These are phyloP conservation scores for Malurus cyaneus DNA, from an alignment of 2,113 vertebrate genomes.

Conservation along the genomic window DNA sequence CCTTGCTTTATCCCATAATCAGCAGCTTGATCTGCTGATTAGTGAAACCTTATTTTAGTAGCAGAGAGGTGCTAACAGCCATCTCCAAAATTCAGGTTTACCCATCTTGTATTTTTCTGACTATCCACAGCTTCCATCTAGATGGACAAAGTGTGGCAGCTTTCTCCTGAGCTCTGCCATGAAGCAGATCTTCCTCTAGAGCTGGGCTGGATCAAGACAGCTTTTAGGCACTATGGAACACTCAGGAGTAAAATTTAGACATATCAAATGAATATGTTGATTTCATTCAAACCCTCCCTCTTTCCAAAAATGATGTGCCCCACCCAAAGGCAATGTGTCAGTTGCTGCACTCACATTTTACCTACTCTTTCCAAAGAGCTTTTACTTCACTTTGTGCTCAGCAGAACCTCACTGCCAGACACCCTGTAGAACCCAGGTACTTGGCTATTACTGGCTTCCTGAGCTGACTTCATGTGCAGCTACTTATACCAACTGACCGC, in stretches of 20 bases:
- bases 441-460: background rate
- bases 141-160: background rate
- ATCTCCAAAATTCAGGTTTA: background rate
- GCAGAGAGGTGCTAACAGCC: background rate
- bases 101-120: background rate
- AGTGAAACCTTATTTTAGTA: background rate
- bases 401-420: background rate
- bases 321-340: background rate
- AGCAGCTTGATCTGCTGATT: background rate
- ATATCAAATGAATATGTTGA: background rate
- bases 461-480: background rate
- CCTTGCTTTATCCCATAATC: conserved; percentile 10
- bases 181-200: background rate
- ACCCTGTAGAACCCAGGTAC: background rate
- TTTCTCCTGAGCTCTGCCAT: background rate
- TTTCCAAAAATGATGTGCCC: background rate
- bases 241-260: background rate
- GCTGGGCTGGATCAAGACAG: background rate
- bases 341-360: background rate
- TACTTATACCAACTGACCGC: fast-evolving
- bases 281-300: background rate
- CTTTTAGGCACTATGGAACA: background rate
- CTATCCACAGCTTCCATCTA: background rate
- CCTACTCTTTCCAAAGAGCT: background rate
- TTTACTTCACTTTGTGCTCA: background rate